These are phyloP conservation scores for Chelonus insularis DNA, from an alignment of 1,140 invertebrate species.

Conservation along the genomic window DNA sequence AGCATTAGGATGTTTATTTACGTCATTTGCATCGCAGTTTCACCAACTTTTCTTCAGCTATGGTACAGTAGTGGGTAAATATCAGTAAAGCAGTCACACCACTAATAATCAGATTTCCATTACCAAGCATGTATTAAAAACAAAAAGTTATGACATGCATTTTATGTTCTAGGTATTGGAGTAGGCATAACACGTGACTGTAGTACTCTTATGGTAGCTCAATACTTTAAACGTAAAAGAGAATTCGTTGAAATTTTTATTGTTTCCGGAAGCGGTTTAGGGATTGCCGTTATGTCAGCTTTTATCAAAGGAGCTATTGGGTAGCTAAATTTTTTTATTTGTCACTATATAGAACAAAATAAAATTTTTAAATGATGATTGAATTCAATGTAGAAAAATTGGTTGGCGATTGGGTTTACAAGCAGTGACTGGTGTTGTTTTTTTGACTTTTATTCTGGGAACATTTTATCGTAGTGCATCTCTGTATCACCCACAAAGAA, in stretches of 20 bases:
- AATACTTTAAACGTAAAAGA: conserved; percentile 83
- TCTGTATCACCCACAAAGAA: conserved; percentile 84
- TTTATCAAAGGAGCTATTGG: conserved; percentile 78
- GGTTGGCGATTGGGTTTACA: conserved; percentile 87
- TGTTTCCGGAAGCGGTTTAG: conserved; percentile 81
- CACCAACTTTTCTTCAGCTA: conserved; percentile 91
- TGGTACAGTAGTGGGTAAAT: conserved; percentile 66
- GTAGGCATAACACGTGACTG: conserved; percentile 82
- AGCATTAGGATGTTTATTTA: conserved; percentile 84
- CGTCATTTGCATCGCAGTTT: conserved; percentile 84
- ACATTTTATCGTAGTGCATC: conserved; percentile 88
- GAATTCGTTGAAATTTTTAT: conserved; percentile 88
- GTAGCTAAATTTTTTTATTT: conserved; percentile 57
- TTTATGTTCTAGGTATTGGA: conserved; percentile 67
- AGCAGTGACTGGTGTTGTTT: conserved; percentile 80
- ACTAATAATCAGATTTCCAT: too few relatives aligned
- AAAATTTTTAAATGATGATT: conserved; percentile 4
- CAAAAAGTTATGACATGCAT: too few relatives aligned
- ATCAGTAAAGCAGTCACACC: too few relatives aligned
- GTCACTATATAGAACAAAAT: conserved; percentile 21
- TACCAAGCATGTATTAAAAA: too few relatives aligned
- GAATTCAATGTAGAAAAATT: conserved; percentile 68
- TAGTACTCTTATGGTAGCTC: conserved; percentile 86
- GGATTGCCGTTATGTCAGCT: conserved; percentile 80
- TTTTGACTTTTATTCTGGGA: conserved; percentile 83